Evolutionary conservation across 2,113 vertebrate genomes (phyloP), one percentile per base, ranked within the genome.

Genomic region (Heterochromis multidens): DNA sequence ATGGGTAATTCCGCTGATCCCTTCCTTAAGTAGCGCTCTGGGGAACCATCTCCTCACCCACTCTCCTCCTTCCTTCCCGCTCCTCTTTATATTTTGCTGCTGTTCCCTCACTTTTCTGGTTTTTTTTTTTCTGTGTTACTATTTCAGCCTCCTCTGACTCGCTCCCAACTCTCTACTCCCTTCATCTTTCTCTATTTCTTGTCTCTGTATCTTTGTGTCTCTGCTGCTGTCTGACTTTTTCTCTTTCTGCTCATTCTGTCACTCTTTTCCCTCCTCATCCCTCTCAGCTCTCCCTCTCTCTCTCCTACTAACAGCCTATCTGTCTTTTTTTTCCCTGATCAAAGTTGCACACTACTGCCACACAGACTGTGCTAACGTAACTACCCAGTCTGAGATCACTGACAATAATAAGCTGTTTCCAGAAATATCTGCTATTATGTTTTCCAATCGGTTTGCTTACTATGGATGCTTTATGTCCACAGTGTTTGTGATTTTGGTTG

Each of bases 11-110:
- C 86, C 65, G 16, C 87, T 82, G 80, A 91, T 89, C 84, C 67
- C 79, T 79, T 90, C 81, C 77, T 85, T 87, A 89, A 90, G 88
- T 92, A 78, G 86, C 52, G 62, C 89, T 91, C 91, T 74, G 67
- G 87, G 91, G 89, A 90, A 63, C 83, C 59, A 46, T 60, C 80
- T 87, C 81, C 33, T 60, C 82, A 72, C 87, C 65, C 57, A 54
- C 80, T 77, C 23, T 40, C 33, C 58, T 43, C 17, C 35, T 56
- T 74, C 57, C 46, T 57, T 70, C 54, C 61, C 27, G 79, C 77
- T 52, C 43, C 85, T 83, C 59, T 83, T 63, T 29, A 54, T 81
- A 81, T 84, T 62, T 10, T 52, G 25, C 82, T 21, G 43, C 60
- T 79, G 77, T 79, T 72, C 16, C 43, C 3, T 74, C 0, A 17